These are phyloP conservation scores for Podarcis raffonei DNA, from an alignment of 2,113 vertebrate genomes.

Conservation along the genomic window DNA sequence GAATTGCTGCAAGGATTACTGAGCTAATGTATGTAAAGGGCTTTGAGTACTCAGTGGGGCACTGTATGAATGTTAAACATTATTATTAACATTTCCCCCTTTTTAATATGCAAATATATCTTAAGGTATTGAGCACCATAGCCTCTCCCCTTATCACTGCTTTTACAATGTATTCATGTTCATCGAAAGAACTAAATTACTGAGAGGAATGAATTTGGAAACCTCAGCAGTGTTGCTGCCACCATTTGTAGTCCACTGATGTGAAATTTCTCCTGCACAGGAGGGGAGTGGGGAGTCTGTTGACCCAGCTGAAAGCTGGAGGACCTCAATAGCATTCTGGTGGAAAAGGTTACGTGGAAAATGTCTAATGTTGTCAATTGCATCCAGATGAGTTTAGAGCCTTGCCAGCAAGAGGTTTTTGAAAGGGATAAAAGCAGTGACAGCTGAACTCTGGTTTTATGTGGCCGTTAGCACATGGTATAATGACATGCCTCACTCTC, in stretches of 20 bases:
- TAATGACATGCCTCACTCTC: slow-evolving; percentile 21
- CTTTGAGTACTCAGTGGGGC: not conserved
- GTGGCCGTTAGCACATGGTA: slow-evolving; percentile 33
- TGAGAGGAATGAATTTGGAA: not conserved
- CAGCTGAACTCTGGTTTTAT: slow-evolving; percentile 35
- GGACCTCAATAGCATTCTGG: not conserved
- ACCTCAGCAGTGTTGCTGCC: not conserved
- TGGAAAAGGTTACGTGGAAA: not conserved
- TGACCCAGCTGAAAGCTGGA: not conserved
- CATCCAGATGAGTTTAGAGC: slow-evolving; percentile 42
- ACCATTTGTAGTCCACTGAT: not conserved
- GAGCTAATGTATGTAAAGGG: not conserved
- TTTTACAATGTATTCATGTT: slow-evolving; percentile 5
- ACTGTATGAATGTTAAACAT: not conserved
- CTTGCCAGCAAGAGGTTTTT: slow-evolving; percentile 14
- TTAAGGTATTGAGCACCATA: not conserved
- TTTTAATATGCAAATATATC: not conserved
- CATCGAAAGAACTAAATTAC: not conserved
- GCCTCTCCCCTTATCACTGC: not conserved
- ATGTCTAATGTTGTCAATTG: slow-evolving; percentile 31
- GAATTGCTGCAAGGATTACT: not conserved
- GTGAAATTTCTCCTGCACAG: slow-evolving; percentile 25
- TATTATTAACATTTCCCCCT: not conserved
- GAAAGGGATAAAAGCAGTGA: slow-evolving; percentile 23
- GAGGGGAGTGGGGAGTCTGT: not conserved